Conservation (phyloP, 2,797 vertebrate genomes). For the Catamblyrhynchus diadema region DNA sequence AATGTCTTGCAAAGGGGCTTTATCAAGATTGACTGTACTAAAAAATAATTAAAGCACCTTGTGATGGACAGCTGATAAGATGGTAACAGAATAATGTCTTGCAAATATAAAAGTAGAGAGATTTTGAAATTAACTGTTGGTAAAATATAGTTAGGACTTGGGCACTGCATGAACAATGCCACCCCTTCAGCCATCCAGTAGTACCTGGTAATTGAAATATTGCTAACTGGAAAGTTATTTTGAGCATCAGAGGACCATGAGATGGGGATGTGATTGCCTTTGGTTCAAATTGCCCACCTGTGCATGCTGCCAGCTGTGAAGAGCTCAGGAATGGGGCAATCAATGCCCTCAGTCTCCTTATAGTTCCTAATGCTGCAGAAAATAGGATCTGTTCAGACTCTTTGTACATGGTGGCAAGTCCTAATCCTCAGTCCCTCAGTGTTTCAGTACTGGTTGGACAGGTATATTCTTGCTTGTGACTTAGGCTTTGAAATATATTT, state of each 20-base stretch:
- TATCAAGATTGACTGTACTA: neutral
- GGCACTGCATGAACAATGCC: neutral
- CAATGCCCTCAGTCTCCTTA: neutral
- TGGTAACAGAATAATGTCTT: neutral
- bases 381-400: neutral
- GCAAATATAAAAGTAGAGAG: neutral
- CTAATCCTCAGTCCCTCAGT: rapidly evolving
- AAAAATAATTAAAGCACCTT: neutral
- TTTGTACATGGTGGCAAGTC: neutral
- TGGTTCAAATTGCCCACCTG: neutral
- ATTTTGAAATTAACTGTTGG: neutral
- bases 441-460: neutral
- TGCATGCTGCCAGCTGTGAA: neutral
- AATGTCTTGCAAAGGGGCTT: neutral
- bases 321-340: neutral
- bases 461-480: neutral
- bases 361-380: neutral
- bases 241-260: neutral
- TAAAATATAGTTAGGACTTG: neutral
- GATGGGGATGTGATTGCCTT: neutral
- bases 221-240: neutral
- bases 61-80: neutral
- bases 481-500: neutral
- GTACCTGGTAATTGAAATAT: neutral
- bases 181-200: too few relatives aligned